Evolutionary conservation across 2,113 vertebrate species (phyloP).

Genomic region (Orthochromis malagaraziensis): DNA sequence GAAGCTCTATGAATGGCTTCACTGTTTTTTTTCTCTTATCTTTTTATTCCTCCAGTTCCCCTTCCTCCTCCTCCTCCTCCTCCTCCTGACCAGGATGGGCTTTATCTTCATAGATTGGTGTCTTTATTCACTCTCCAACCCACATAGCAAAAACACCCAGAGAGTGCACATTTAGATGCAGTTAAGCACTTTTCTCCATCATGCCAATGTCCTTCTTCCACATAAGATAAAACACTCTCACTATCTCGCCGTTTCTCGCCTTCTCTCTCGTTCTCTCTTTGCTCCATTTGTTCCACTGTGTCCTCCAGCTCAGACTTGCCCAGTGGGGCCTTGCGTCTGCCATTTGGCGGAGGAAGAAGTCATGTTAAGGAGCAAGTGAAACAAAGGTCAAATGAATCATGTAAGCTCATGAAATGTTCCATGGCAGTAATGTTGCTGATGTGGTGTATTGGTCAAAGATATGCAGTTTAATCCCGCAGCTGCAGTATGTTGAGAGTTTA

Average conservation of each 20-base stretch:
- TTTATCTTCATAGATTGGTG: slow-evolving; percentile 17
- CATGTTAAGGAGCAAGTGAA: slow-evolving; percentile 1
- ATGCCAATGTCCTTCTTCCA: not conserved
- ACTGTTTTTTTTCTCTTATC: slow-evolving; percentile 52
- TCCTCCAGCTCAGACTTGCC: not conserved
- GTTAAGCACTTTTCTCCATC: not conserved
- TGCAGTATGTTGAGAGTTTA: not conserved
- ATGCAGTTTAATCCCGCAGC: not conserved
- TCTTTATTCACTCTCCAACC: not conserved
- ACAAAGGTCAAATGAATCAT: not conserved
- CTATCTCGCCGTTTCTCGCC: not conserved
- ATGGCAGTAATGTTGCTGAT: not conserved
- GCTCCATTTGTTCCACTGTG: not conserved
- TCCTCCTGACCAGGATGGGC: slow-evolving; percentile 37
- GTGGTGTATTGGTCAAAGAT: not conserved
- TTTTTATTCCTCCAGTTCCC: slow-evolving; percentile 25
- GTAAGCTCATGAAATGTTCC: not conserved
- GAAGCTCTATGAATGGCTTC: slow-evolving; percentile 49
- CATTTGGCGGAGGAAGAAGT: slow-evolving; percentile 7
- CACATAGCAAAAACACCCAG: not conserved
- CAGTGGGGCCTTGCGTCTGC: not conserved
- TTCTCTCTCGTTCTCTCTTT: not conserved
- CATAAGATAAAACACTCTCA: not conserved
- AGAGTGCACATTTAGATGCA: not conserved
- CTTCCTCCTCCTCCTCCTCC: slow-evolving; percentile 18